phyloP scores from a whole-genome alignment of 1,140 invertebrate genomes.

The Drosophila carrolli region DNA sequence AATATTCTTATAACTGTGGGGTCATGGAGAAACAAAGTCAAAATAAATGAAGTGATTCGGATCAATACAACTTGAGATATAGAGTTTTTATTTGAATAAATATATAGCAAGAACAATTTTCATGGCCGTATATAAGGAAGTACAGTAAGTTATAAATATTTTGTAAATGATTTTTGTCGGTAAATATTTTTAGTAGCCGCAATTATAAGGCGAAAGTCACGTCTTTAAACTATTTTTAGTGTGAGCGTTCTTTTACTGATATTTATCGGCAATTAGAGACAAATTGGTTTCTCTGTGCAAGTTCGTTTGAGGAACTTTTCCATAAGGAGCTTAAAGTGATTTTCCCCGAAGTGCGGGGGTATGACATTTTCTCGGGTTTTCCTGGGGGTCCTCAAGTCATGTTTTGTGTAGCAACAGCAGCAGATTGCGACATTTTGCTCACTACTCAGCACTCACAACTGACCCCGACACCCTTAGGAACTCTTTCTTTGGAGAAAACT shows the following conservation, averaged over 20 bases:
- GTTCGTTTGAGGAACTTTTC: not conserved
- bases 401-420: slow-evolving; percentile 38
- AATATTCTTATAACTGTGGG: no score
- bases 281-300: slow-evolving; percentile 12
- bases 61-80: no score
- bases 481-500: slow-evolving; percentile 44
- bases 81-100: no score
- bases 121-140: no score
- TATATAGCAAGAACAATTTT: no score
- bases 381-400: slow-evolving; percentile 19
- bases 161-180: no score
- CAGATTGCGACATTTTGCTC: slow-evolving; percentile 42
- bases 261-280: slow-evolving; percentile 10
- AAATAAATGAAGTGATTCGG: not conserved
- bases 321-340: slow-evolving; percentile 54
- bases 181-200: no score
- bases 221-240: slow-evolving; percentile 1
- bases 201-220: no score
- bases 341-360: not conserved
- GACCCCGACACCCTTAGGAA: slow-evolving; percentile 11
- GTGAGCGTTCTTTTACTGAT: not conserved
- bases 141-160: no score
- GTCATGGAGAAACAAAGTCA: no score
- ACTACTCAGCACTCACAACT: not conserved
- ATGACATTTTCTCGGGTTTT: not conserved